Percentiles rank a stretch among this genome's conserved stretches.
phyloP scores from a whole-genome alignment of 2,888 invertebrate species.

The Aquatica leii region DNA sequence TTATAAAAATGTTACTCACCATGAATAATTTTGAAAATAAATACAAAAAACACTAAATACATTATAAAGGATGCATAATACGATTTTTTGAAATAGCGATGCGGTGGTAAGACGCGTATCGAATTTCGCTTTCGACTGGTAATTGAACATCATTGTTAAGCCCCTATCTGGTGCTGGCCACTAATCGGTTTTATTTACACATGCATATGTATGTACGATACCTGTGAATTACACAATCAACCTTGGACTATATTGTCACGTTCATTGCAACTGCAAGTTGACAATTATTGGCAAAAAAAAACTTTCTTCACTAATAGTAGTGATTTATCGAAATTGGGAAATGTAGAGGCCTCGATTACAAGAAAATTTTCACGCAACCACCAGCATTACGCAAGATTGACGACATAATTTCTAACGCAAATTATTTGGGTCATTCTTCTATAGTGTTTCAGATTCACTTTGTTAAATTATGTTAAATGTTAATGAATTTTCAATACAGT shows the following conservation, averaged over 20 bases:
- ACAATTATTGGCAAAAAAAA: conserved; percentile 7
- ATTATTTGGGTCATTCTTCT: too few species aligned
- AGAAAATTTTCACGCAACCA: too few species aligned
- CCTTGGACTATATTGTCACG: conserved; percentile 49
- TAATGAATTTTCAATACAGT: neutral
- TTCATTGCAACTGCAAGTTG: conserved; percentile 30
- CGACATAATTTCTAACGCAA: too few species aligned
- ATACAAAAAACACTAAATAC: conserved; percentile 8
- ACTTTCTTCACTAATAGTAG: conserved; percentile 29
- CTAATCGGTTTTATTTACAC: conserved; percentile 27
- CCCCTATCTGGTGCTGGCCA: conserved; percentile 28
- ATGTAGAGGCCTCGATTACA: neutral
- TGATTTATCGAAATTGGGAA: conserved; percentile 22
- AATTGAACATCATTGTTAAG: conserved; percentile 11
- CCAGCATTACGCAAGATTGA: too few species aligned
- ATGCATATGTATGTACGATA: conserved; percentile 26
- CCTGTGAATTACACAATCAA: conserved; percentile 44
- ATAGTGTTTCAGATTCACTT: too few species aligned
- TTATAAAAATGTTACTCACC: conserved; percentile 11
- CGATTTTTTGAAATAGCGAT: too few species aligned
- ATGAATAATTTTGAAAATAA: conserved; percentile 18
- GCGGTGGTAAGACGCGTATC: too few species aligned
- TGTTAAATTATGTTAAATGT: too few species aligned
- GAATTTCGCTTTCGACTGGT: too few species aligned
- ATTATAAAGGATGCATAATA: neutral